These are phyloP conservation scores for Chionomys nivalis DNA, from an alignment of 2,113 vertebrate genomes.

Conservation along the genomic window DNA sequence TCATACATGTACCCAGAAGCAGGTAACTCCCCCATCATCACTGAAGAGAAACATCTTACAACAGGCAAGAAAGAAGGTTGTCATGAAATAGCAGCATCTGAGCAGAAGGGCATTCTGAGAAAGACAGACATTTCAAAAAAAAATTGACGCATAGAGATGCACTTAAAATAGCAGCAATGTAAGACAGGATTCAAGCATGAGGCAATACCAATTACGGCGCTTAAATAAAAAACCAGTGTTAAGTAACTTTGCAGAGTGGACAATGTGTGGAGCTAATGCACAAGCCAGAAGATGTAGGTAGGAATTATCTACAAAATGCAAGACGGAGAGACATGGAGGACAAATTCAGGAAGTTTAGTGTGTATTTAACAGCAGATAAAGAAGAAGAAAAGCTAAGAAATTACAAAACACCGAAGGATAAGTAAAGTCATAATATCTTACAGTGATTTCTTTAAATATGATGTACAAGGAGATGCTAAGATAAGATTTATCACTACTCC, in stretches of 20 bases:
- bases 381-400: background rate
- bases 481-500: background rate
- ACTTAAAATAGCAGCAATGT: background rate
- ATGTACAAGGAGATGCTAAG: background rate
- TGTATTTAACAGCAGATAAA: background rate
- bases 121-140: background rate
- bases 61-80: background rate
- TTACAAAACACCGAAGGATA: background rate
- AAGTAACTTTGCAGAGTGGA: background rate
- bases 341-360: background rate
- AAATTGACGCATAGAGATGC: background rate
- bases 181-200: background rate
- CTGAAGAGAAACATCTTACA: background rate
- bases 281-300: accelerated
- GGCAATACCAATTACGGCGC: background rate
- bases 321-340: background rate
- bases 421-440: background rate
- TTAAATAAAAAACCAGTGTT: background rate
- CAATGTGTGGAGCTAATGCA: background rate
- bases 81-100: background rate
- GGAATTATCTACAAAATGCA: background rate
- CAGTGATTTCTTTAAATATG: constrained; percentile 1
- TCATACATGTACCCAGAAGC: too few species aligned
- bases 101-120: background rate
- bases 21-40: background rate